Percentiles rank a stretch among this genome's conserved stretches.
Conservation (phyloP, 2,888 invertebrate genomes). For the Dilophus febrilis region DNA sequence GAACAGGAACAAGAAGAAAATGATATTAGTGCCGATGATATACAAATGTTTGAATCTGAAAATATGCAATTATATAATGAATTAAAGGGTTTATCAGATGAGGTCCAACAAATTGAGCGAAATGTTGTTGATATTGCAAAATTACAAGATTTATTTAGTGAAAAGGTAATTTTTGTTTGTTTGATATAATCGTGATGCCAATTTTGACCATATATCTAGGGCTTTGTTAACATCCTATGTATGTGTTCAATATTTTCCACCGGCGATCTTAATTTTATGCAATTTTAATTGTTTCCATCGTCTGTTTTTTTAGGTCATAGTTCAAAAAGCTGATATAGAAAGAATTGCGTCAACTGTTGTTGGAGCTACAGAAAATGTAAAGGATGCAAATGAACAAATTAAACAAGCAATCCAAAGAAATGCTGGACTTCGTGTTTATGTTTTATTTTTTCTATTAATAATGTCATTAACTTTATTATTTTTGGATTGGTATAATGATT, state of each 20-base stretch:
- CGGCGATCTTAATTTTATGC: no score
- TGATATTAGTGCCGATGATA: slow-evolving; percentile 64
- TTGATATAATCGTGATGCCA: no score
- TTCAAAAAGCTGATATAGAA: slow-evolving; percentile 89
- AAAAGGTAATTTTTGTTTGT: no score
- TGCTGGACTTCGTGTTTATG: slow-evolving; percentile 86
- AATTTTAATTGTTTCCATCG: no score
- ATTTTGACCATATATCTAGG: no score
- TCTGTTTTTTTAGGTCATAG: slow-evolving; percentile 43
- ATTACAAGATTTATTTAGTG: slow-evolving; percentile 89
- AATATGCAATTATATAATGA: slow-evolving; percentile 76
- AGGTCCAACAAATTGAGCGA: slow-evolving; percentile 75
- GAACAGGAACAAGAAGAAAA: slow-evolving; percentile 38
- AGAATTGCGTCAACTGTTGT: slow-evolving; percentile 75
- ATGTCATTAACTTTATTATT: slow-evolving; percentile 92
- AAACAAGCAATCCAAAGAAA: slow-evolving; percentile 93
- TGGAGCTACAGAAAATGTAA: slow-evolving; percentile 86
- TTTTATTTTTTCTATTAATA: slow-evolving; percentile 86
- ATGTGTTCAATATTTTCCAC: no score
- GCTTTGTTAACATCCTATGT: no score
- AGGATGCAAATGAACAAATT: slow-evolving; percentile 93
- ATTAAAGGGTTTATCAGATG: slow-evolving; percentile 73
- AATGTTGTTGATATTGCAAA: slow-evolving; percentile 93
- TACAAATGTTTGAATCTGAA: slow-evolving; percentile 86
- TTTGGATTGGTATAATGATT: slow-evolving; percentile 97